Conservation (phyloP, 2,888 invertebrate species). For the Leptura quadrifasciata region DNA sequence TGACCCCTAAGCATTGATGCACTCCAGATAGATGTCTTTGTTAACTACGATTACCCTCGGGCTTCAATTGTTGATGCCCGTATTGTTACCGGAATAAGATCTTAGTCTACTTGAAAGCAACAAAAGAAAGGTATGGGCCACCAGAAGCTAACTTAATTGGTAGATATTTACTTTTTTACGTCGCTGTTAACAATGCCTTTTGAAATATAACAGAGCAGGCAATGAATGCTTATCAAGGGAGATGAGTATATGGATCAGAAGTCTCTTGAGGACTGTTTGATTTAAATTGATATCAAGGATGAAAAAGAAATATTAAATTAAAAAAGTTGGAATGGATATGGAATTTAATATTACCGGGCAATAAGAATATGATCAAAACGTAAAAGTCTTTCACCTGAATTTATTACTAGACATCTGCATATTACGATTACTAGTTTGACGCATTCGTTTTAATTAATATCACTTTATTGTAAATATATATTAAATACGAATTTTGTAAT, state of each 20-base stretch:
- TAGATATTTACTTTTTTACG: conserved; percentile 41
- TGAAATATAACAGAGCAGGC: conserved; percentile 31
- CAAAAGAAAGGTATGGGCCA: conserved; percentile 33
- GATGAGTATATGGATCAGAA: conserved; percentile 14
- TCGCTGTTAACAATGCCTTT: conserved; percentile 40
- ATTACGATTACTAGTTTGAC: too few species aligned
- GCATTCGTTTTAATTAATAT: too few species aligned
- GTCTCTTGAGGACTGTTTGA: conserved; percentile 27
- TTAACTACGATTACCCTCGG: conserved; percentile 70
- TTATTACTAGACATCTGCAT: too few species aligned
- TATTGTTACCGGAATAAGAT: conserved; percentile 65
- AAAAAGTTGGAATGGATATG: not conserved
- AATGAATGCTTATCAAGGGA: conserved; percentile 32
- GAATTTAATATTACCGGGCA: not conserved
- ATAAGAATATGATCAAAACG: not conserved
- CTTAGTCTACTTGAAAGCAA: conserved; percentile 44
- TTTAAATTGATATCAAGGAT: conserved; percentile 16
- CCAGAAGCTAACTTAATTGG: conserved; percentile 43
- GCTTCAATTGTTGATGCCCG: conserved; percentile 70
- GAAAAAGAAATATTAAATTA: conserved; percentile 12
- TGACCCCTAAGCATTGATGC: conserved; percentile 34
- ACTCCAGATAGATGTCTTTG: conserved; percentile 68
- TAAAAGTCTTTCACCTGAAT: too few species aligned
- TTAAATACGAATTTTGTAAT: too few species aligned
- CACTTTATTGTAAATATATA: too few species aligned